Percentiles rank a stretch among this genome's conserved stretches.
These are phyloP conservation scores for Chrysopa pallens DNA, from an alignment of 1,140 invertebrate species.

Conservation along the genomic window DNA sequence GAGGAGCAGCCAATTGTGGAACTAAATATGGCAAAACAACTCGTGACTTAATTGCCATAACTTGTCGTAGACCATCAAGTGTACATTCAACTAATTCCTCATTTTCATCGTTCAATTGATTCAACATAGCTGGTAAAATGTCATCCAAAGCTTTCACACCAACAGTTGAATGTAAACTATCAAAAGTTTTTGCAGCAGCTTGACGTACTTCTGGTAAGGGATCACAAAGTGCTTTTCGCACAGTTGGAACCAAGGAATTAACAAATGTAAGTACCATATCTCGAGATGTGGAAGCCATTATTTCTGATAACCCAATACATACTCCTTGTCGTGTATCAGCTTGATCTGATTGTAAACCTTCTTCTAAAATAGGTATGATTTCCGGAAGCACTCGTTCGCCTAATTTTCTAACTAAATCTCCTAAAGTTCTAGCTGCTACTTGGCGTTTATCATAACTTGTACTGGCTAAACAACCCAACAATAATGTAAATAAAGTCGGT, in stretches of 20 bases:
- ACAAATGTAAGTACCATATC: constrained; percentile 91
- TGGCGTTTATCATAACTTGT: constrained; percentile 92
- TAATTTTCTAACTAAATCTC: constrained; percentile 92
- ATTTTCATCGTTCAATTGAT: constrained; percentile 64
- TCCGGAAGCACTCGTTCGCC: constrained; percentile 94
- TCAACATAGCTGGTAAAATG: constrained; percentile 81
- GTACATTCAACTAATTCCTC: constrained; percentile 60
- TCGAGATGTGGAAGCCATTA: constrained; percentile 88
- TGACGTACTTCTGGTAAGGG: constrained; percentile 78
- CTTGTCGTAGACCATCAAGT: constrained; percentile 85
- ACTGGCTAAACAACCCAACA: constrained; percentile 85
- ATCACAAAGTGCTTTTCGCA: constrained; percentile 84
- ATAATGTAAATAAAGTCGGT: constrained; percentile 78
- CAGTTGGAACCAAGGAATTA: constrained; percentile 93
- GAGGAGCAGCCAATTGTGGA: constrained; percentile 75
- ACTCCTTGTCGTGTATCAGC: constrained; percentile 93
- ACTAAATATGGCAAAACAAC: constrained; percentile 91
- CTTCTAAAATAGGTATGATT: constrained; percentile 94
- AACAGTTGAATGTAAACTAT: constrained; percentile 86
- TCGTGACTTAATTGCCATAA: constrained; percentile 90
- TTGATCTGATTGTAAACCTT: constrained; percentile 75
- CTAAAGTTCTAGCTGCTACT: constrained; percentile 86
- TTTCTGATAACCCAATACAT: constrained; percentile 95
- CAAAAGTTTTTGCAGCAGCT: constrained; percentile 93
- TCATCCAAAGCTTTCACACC: constrained; percentile 92